A percentile compares a stretch with the other conserved stretches of the same genome.
These are phyloP conservation scores for Dasypolia templi DNA, from an alignment of 2,888 invertebrate species.

Conservation along the genomic window DNA sequence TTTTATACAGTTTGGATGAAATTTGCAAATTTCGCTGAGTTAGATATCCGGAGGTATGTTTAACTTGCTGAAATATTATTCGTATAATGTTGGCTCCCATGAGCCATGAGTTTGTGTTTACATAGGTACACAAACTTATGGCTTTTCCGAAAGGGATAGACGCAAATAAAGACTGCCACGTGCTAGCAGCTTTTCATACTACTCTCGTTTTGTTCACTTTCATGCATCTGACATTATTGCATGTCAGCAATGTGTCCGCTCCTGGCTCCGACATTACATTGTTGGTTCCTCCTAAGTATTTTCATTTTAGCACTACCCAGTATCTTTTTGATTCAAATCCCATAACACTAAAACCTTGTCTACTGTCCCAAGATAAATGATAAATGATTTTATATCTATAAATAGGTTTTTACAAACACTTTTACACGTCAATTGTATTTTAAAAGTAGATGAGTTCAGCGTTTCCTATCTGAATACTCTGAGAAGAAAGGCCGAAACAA, in stretches of 20 bases:
- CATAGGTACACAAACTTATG: no score
- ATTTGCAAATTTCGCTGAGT: constrained; percentile 2
- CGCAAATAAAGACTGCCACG: not conserved
- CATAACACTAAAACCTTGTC: constrained; percentile 15
- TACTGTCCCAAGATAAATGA: no score
- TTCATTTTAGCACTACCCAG: not conserved
- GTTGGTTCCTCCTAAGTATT: not conserved
- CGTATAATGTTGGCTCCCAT: constrained; percentile 14
- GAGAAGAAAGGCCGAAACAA: no score
- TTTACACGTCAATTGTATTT: no score
- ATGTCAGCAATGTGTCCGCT: not conserved
- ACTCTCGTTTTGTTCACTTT: not conserved
- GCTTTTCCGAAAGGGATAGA: not conserved
- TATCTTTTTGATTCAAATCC: constrained; percentile 8
- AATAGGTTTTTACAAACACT: no score
- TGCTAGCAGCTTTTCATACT: not conserved
- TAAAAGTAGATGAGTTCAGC: no score
- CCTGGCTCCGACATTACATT: not conserved
- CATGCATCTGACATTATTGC: not conserved
- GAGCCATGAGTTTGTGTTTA: no score
- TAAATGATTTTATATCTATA: no score
- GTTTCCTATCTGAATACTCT: no score
- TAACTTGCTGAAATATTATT: constrained; percentile 7
- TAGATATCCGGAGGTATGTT: not conserved
- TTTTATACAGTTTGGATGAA: constrained; percentile 19